Percentiles rank a stretch among this genome's conserved stretches.
Conservation (phyloP, 1,140 invertebrate species). For the Zaprionus inermis region DNA sequence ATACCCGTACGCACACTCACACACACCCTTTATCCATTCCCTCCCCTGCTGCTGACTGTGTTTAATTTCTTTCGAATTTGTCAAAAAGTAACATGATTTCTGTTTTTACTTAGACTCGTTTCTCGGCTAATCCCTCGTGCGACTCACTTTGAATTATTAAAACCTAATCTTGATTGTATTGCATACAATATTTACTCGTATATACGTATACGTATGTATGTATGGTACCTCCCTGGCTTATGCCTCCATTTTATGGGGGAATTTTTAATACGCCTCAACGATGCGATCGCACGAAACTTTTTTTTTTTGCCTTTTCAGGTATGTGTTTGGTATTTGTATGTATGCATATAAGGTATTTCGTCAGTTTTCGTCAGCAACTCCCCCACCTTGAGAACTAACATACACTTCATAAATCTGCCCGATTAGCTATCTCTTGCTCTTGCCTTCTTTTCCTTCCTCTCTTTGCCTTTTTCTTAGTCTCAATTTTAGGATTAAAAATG, state of each 20-base stretch:
- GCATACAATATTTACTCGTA: slow-evolving; percentile 1
- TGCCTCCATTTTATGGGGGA: slow-evolving; percentile 1
- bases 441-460: not conserved
- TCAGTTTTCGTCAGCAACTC: slow-evolving; percentile 43
- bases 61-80: slow-evolving; percentile 82
- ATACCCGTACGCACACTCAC: not conserved
- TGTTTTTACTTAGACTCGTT: slow-evolving; percentile 74
- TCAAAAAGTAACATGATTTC: slow-evolving; percentile 81
- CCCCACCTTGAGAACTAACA: slow-evolving; percentile 52
- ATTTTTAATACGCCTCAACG: slow-evolving; percentile 61
- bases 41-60: slow-evolving; percentile 36
- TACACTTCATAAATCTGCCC: slow-evolving; percentile 34
- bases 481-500: slow-evolving; percentile 82
- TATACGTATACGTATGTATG: slow-evolving; percentile 18
- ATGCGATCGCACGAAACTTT: slow-evolving; percentile 75
- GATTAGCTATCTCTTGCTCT: slow-evolving; percentile 18
- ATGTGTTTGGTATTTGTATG: not conserved
- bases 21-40: slow-evolving; percentile 20
- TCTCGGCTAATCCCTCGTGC: slow-evolving; percentile 70
- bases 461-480: slow-evolving; percentile 62
- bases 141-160: slow-evolving; percentile 81
- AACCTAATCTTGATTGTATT: slow-evolving; percentile 77
- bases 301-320: slow-evolving; percentile 28
- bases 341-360: slow-evolving; percentile 14
- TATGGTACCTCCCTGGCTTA: slow-evolving; percentile 33